These are phyloP conservation scores for Myrmecobius fasciatus DNA, from an alignment of 2,113 vertebrate species.

Conservation along the genomic window DNA sequence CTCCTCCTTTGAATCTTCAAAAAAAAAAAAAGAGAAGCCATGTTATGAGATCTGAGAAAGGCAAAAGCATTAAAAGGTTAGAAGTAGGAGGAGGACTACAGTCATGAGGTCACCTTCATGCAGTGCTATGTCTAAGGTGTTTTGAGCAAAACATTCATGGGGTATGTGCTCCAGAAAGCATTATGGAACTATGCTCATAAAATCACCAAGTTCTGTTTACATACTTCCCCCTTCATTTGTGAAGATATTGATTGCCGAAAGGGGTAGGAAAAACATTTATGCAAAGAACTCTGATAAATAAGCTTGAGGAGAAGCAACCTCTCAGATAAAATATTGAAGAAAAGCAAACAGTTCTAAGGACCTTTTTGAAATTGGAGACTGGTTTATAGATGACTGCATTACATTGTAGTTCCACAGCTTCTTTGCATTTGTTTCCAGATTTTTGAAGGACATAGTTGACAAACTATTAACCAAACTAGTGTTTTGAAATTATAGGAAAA, in stretches of 20 bases:
- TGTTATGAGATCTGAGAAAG: background rate
- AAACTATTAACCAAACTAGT: background rate
- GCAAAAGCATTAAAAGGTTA: background rate
- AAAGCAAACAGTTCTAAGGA: background rate
- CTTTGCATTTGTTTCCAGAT: background rate
- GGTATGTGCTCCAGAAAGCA: background rate
- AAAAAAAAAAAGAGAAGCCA: background rate
- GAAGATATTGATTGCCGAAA: background rate
- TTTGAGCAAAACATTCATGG: background rate
- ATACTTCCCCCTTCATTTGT: background rate
- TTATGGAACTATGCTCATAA: background rate
- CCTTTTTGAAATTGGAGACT: background rate
- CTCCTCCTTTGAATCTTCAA: background rate
- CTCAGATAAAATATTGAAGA: background rate
- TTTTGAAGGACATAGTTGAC: background rate
- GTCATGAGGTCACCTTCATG: background rate
- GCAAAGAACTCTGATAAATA: background rate
- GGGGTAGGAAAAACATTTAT: background rate
- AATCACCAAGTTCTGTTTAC: background rate
- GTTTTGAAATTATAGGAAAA: background rate
- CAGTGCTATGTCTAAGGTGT: background rate
- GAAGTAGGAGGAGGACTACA: background rate
- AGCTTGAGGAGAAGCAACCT: background rate
- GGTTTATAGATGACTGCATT: background rate
- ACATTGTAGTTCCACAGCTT: background rate